phyloP scores from a whole-genome alignment of 2,113 vertebrate species.

The Zeus faber region DNA sequence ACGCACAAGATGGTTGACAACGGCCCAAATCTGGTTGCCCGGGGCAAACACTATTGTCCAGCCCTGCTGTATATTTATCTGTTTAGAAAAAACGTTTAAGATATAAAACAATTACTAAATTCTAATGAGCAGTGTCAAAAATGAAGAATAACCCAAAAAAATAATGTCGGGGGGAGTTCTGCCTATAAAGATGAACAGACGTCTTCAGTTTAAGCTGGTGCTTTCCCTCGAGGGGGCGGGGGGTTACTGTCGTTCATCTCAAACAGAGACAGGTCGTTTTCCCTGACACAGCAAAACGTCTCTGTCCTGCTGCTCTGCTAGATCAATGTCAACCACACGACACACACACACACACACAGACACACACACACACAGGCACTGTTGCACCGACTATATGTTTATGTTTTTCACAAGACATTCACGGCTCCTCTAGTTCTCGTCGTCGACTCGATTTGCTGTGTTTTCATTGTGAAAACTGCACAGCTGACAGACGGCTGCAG shows the following conservation, averaged over 20 bases:
- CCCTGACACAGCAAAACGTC: conserved; percentile 36
- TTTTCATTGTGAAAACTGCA: not conserved
- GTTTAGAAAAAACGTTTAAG: too few relatives aligned
- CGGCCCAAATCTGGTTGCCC: too few relatives aligned
- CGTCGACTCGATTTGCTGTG: not conserved
- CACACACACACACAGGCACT: not conserved
- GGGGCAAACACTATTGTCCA: too few relatives aligned
- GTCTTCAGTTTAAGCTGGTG: too few relatives aligned
- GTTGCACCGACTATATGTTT: conserved; percentile 7
- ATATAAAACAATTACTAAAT: too few relatives aligned
- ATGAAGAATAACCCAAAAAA: too few relatives aligned
- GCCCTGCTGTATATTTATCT: too few relatives aligned
- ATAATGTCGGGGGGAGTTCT: too few relatives aligned
- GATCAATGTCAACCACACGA: conserved; percentile 7
- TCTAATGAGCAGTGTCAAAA: too few relatives aligned
- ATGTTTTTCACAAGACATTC: conserved; percentile 32
- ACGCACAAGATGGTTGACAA: too few relatives aligned
- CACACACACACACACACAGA: conserved; percentile 8
- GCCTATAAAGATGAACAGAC: too few relatives aligned
- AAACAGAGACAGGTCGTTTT: conserved; percentile 11
- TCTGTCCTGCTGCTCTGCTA: conserved; percentile 29
- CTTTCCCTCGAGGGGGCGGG: too few relatives aligned
- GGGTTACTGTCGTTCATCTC: conserved; percentile 15
- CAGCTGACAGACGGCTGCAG: not conserved
- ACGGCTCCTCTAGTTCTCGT: not conserved